Conservation (phyloP, 2,888 invertebrate species). For the Cheiracanthium punctorium region DNA sequence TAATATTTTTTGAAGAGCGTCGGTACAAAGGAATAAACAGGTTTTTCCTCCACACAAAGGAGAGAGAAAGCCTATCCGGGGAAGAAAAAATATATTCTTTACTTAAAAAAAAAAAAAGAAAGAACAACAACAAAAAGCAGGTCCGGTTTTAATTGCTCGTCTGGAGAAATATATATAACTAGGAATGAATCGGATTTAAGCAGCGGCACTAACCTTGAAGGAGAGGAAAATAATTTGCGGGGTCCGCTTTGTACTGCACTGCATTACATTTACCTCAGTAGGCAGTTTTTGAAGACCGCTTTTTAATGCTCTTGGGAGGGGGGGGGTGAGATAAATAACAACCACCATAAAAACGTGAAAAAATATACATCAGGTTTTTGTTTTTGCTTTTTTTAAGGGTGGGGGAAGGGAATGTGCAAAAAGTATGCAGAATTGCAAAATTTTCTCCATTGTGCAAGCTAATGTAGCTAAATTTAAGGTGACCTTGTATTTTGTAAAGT, state of each 20-base stretch:
- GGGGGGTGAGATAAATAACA: no score
- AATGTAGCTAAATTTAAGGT: no score
- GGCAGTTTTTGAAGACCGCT: no score
- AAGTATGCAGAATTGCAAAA: no score
- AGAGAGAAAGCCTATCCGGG: not conserved
- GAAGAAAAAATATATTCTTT: not conserved
- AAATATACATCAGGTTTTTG: no score
- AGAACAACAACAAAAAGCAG: not conserved
- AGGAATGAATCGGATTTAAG: not conserved
- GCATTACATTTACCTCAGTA: not conserved
- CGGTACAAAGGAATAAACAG: not conserved
- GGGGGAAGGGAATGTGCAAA: no score
- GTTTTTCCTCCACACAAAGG: not conserved
- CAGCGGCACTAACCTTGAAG: not conserved
- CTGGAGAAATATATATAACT: not conserved
- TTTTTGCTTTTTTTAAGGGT: no score
- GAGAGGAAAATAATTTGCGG: not conserved
- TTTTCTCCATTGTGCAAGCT: no score
- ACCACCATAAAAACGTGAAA: no score
- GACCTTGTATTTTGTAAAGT: no score
- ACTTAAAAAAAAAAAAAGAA: no score
- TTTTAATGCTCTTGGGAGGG: no score
- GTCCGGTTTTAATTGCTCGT: not conserved
- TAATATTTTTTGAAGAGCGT: constrained; percentile 6
- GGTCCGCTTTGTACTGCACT: not conserved